These are phyloP conservation scores for Palythoa grandiflora DNA, from an alignment of 92 coral and sea anemone species.

Conservation along the genomic window DNA sequence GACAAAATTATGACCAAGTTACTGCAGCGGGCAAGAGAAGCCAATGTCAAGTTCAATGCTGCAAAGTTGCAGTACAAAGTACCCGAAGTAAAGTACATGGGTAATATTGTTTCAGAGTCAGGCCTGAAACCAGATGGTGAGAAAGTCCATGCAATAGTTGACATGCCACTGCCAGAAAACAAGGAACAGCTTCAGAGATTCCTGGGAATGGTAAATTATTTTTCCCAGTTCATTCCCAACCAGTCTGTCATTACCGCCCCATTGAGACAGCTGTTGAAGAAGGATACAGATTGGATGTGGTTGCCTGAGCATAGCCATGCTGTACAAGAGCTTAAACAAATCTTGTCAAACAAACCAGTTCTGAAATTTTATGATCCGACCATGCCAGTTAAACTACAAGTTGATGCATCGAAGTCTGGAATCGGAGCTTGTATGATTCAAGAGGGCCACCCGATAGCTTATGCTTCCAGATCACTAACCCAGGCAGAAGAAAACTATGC, in stretches of 20 bases:
- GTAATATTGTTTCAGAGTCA: conserved; percentile 46
- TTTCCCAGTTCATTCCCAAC: conserved; percentile 48
- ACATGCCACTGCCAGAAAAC: conserved; percentile 48
- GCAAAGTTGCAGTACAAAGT: conserved; percentile 36
- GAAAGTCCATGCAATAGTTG: conserved; percentile 41
- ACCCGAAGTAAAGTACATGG: conserved; percentile 65
- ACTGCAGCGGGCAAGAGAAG: conserved; percentile 26
- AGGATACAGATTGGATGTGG: conserved; percentile 36
- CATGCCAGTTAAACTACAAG: conserved; percentile 53
- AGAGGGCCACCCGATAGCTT: conserved; percentile 60
- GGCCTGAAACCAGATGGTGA: conserved; percentile 46
- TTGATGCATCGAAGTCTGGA: conserved; percentile 20
- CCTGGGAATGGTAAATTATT: conserved; percentile 47
- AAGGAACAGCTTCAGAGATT: conserved; percentile 39
- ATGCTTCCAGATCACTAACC: conserved; percentile 63
- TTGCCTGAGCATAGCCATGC: conserved; percentile 46
- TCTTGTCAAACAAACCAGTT: conserved; percentile 63
- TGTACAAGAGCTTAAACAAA: conserved; percentile 47
- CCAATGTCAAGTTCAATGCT: conserved; percentile 43
- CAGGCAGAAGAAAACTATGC: conserved; percentile 62
- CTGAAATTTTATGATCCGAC: conserved; percentile 46
- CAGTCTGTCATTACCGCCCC: conserved; percentile 26
- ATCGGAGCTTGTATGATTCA: conserved; percentile 60
- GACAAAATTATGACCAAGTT: too few species aligned
- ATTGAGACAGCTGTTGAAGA: conserved; percentile 38